Base-by-base conservation (phyloP, 1,140 invertebrate genomes). In the Tetranychus urticae region DNA sequence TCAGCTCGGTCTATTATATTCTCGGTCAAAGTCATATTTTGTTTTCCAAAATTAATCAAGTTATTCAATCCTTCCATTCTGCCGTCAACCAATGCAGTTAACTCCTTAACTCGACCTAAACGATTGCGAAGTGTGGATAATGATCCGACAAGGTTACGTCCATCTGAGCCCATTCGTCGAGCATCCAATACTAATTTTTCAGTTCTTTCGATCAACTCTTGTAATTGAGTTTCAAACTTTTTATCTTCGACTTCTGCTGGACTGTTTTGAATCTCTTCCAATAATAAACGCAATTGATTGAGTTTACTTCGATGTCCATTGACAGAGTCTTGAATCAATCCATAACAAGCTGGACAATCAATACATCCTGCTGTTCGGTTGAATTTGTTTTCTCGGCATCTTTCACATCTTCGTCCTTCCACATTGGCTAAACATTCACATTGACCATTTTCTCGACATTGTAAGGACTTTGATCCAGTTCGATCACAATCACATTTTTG, bases 321-420 rank as follows among this genome's bases (percentile, higher is more conserved):
- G 0, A 87, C 86, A 1, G 84, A 82, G 63, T 88, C 82, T 70
- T 90, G 84, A 0, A 96, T 87, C 0, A 97, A 74, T 71, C 88
- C 89, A 69, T 97, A 97, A 70, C 91, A 97, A 23, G 83, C 77
- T 0, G 88, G 88, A 73, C 91, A 96, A 68, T 92, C 84, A 59
- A 68, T 8, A 68, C 88, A 93, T 13, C 86, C 87, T 48, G 79
- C 79, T 65, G 88, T 82, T 37, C 86, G 77, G 69, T 88, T 82
- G 67, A 82, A 82, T 69, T 88, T 92, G 69, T 94, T 93, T 69
- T 92, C 87, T 71, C 88, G 88, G 70, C 90, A 96, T 36, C 85
- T 79, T 68, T 96, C 86, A 35, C 93, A 97, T 65, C 83, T 81
- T 56, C 78, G 77, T 3, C 91, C 91, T 10, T 78, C 73, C 10